Conservation (phyloP, 2,888 invertebrate species). For the Lycocerus yunnanus region DNA sequence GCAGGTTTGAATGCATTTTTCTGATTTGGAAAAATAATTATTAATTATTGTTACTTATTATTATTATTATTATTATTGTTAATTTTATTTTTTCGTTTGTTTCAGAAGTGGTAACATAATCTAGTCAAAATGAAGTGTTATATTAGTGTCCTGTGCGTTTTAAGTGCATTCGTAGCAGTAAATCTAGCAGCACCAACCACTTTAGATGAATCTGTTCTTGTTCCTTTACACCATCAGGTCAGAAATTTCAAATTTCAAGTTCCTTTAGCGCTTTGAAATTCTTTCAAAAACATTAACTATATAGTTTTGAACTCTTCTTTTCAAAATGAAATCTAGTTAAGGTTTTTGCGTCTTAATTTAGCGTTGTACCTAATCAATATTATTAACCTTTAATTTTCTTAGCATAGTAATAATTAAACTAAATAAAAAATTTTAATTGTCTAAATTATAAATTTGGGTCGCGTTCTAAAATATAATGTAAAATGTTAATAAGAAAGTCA, state of each 20-base stretch:
- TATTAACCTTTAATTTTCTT: background rate
- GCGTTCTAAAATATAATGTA: background rate
- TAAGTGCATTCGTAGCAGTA: slow-evolving; percentile 52
- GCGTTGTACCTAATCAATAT: too few species aligned
- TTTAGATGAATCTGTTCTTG: slow-evolving; percentile 32
- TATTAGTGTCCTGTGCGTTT: slow-evolving; percentile 54
- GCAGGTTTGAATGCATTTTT: background rate
- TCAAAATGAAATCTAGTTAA: background rate
- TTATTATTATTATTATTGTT: too few species aligned
- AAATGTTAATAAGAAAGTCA: slow-evolving; percentile 7
- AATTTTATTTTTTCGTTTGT: slow-evolving; percentile 40
- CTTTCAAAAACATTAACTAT: background rate
- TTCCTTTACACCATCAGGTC: slow-evolving; percentile 48
- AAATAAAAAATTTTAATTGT: background rate
- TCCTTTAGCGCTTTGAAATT: background rate
- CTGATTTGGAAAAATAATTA: background rate
- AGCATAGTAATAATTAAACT: background rate
- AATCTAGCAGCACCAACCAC: slow-evolving; percentile 49
- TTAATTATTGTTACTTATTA: background rate
- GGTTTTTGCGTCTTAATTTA: background rate
- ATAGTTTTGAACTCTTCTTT: background rate
- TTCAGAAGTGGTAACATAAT: slow-evolving; percentile 54
- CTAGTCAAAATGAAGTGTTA: slow-evolving; percentile 57
- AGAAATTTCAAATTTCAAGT: slow-evolving; percentile 24
- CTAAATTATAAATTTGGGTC: slow-evolving; percentile 3